Percentiles rank a stretch among this genome's conserved stretches.
These are phyloP conservation scores for Gasteruption jaculator DNA, from an alignment of 2,888 invertebrate species.

Conservation along the genomic window DNA sequence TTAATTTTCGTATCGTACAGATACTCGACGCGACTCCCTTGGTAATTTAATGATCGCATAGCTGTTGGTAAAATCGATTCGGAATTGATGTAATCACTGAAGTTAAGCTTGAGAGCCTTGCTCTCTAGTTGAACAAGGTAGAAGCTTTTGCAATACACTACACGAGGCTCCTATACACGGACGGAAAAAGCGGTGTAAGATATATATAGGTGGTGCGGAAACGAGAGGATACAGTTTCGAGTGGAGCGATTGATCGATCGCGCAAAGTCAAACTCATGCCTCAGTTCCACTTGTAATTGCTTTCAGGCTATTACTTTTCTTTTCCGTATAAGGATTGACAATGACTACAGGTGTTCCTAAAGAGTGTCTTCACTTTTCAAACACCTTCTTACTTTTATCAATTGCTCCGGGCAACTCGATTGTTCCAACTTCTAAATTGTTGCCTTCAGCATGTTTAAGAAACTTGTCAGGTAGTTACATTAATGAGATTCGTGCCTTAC, in stretches of 20 bases:
- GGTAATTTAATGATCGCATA: constrained; percentile 32
- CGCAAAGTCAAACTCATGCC: constrained; percentile 16
- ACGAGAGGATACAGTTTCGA: constrained; percentile 1
- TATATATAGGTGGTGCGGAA: background rate
- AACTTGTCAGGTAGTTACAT: too few relatives aligned
- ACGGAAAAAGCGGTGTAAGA: constrained; percentile 8
- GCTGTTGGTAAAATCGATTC: constrained; percentile 37
- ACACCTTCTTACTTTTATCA: too few relatives aligned
- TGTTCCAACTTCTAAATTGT: too few relatives aligned
- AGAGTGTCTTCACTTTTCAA: too few relatives aligned
- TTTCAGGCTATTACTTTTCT: constrained; percentile 10
- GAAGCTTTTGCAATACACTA: constrained; percentile 10
- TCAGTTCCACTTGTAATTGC: constrained; percentile 26
- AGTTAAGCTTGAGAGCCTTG: constrained; percentile 26
- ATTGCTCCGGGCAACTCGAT: too few relatives aligned
- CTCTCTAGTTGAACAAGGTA: constrained; percentile 4
- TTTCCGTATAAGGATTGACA: too few relatives aligned
- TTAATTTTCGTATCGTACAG: constrained; percentile 33
- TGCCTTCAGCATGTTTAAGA: too few relatives aligned
- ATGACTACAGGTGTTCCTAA: constrained; percentile 16
- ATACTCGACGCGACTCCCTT: constrained; percentile 31
- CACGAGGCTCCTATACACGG: background rate
- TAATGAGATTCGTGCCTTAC: too few relatives aligned
- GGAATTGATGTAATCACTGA: constrained; percentile 31
- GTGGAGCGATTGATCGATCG: constrained; percentile 23